phyloP scores from a whole-genome alignment of 2,797 vertebrate genomes.

The Notolabrus celidotus region DNA sequence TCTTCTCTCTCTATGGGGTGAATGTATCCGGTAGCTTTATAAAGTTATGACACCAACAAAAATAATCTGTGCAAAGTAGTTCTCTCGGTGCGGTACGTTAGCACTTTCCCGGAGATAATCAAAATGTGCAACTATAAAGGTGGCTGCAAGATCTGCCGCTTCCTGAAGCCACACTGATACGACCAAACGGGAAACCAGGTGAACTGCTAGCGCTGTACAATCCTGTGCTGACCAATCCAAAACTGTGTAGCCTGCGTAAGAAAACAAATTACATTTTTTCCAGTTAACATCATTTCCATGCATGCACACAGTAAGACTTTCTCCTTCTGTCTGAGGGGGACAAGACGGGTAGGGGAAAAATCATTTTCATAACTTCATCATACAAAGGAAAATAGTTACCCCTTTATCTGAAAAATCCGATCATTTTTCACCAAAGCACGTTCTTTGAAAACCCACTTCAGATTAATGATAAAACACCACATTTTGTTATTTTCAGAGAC shows the following conservation, averaged over 20 bases:
- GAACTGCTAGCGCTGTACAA: slow-evolving; percentile 58
- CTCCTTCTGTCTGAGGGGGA: slow-evolving; percentile 51
- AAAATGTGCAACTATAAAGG: slow-evolving; percentile 79
- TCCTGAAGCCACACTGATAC: slow-evolving; percentile 61
- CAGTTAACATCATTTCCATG: slow-evolving; percentile 73
- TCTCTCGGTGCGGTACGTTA: slow-evolving; percentile 63
- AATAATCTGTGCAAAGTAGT: slow-evolving; percentile 80
- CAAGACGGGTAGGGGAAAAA: slow-evolving; percentile 57
- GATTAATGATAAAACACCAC: slow-evolving; percentile 82
- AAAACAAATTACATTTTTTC: slow-evolving; percentile 35
- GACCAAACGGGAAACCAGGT: slow-evolving; percentile 57
- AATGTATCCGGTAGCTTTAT: slow-evolving; percentile 66
- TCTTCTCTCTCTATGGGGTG: slow-evolving; percentile 71
- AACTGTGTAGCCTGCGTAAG: slow-evolving; percentile 61
- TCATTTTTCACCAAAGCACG: slow-evolving; percentile 54
- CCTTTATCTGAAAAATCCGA: slow-evolving; percentile 64
- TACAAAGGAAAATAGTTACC: slow-evolving; percentile 85
- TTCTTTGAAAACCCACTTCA: slow-evolving; percentile 72
- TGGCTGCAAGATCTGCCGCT: slow-evolving; percentile 61
- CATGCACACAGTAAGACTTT: slow-evolving; percentile 82
- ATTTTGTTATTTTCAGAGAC: slow-evolving; percentile 61
- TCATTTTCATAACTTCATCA: slow-evolving; percentile 51
- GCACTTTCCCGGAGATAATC: slow-evolving; percentile 69
- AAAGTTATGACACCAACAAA: slow-evolving; percentile 72
- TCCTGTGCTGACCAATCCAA: slow-evolving; percentile 53